Evolutionary conservation across 2,888 invertebrate species (phyloP).

Genomic region (Meliscaeva auricollis): DNA sequence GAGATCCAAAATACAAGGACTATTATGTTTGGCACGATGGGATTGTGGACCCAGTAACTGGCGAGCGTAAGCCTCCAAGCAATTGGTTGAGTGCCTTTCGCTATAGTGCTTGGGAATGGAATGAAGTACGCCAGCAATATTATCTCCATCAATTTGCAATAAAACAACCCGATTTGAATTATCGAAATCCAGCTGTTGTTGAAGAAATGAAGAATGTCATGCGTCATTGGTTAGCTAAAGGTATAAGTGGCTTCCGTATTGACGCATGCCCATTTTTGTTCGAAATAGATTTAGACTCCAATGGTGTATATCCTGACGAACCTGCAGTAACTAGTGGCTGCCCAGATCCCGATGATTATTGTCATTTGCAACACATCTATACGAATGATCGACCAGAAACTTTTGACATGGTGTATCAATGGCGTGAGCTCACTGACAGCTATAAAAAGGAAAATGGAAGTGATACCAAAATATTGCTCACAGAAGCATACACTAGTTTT

Average conservation of each 20-base stretch:
- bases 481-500: slow-evolving; percentile 86
- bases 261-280: slow-evolving; percentile 83
- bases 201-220: slow-evolving; percentile 86
- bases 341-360: slow-evolving; percentile 84
- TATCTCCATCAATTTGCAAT: slow-evolving; percentile 88
- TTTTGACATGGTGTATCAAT: slow-evolving; percentile 88
- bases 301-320: slow-evolving; percentile 82
- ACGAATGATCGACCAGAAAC: slow-evolving; percentile 87
- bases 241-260: slow-evolving; percentile 87
- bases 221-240: slow-evolving; percentile 87
- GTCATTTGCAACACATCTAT: slow-evolving; percentile 87
- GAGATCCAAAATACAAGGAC: slow-evolving; percentile 87
- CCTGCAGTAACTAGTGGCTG: slow-evolving; percentile 82
- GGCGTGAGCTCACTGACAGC: slow-evolving; percentile 87
- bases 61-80: slow-evolving; percentile 83
- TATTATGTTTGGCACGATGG: slow-evolving; percentile 90
- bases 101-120: slow-evolving; percentile 87
- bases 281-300: slow-evolving; percentile 81
- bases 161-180: slow-evolving; percentile 89
- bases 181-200: slow-evolving; percentile 85
- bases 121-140: slow-evolving; percentile 85
- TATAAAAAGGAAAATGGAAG: slow-evolving; percentile 83
- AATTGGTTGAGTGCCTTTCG: slow-evolving; percentile 86
- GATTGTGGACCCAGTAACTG: slow-evolving; percentile 81
- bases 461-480: slow-evolving; percentile 85